phyloP scores from a whole-genome alignment of 2,113 vertebrate species.

The Apteryx owenii region DNA sequence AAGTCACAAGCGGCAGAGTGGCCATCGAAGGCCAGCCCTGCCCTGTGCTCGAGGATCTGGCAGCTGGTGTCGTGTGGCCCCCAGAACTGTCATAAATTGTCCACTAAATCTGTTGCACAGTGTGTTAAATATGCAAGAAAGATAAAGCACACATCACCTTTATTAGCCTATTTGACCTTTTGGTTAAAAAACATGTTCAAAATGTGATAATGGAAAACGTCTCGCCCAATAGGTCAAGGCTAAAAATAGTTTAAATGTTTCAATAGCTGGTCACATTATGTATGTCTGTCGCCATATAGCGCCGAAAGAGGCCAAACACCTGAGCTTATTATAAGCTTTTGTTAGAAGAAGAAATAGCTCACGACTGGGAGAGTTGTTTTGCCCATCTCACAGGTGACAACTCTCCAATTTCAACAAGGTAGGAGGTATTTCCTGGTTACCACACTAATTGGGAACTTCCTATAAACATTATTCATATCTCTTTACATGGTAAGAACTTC shows the following conservation, averaged over 20 bases:
- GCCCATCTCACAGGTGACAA: background rate
- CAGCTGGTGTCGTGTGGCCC: rapidly evolving
- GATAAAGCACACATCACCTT: background rate
- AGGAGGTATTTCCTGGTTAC: background rate
- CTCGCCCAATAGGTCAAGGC: background rate
- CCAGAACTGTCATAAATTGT: background rate
- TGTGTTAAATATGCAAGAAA: background rate
- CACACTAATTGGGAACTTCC: conserved; percentile 25
- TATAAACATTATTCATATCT: conserved; percentile 31
- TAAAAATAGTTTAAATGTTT: conserved; percentile 1
- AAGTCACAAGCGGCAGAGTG: rapidly evolving
- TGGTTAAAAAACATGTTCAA: conserved; percentile 51
- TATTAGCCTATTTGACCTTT: background rate
- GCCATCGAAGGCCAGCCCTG: background rate
- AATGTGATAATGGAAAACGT: background rate
- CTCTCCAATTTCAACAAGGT: background rate
- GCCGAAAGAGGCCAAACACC: background rate
- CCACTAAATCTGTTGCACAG: background rate
- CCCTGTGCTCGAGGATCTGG: background rate
- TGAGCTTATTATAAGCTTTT: background rate
- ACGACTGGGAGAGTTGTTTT: background rate
- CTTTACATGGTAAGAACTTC: conserved; percentile 11
- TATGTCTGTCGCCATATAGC: background rate
- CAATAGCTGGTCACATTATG: background rate
- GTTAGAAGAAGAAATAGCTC: background rate